Conservation (phyloP, 2,888 invertebrate species). For the Sthenelais limicola region DNA sequence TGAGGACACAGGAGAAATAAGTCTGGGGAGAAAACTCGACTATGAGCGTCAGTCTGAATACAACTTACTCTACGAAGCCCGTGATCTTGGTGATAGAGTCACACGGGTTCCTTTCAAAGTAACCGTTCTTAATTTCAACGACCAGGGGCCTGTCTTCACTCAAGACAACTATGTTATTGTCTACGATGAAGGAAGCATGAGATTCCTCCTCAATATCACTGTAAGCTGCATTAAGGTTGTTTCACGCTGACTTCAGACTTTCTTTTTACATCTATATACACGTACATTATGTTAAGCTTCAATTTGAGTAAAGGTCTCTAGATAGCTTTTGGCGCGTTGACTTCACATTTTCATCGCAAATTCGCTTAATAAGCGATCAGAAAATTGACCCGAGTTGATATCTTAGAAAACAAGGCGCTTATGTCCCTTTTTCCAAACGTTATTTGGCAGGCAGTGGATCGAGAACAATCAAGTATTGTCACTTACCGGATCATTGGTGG, state of each 20-base stretch:
- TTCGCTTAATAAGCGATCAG: too few relatives aligned
- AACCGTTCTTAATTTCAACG: constrained; percentile 53
- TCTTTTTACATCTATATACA: too few relatives aligned
- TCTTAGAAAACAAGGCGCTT: too few relatives aligned
- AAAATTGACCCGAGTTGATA: too few relatives aligned
- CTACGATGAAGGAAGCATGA: constrained; percentile 47
- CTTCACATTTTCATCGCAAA: too few relatives aligned
- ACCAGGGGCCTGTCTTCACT: constrained; percentile 51
- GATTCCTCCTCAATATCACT: constrained; percentile 41
- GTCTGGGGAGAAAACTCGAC: constrained; percentile 88
- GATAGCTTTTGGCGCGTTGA: too few relatives aligned
- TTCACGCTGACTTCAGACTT: too few relatives aligned
- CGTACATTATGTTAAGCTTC: too few relatives aligned
- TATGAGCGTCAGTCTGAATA: constrained; percentile 53
- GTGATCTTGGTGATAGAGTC: constrained; percentile 40
- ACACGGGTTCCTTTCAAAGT: constrained; percentile 48
- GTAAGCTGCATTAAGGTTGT: constrained; percentile 25
- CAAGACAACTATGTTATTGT: constrained; percentile 46
- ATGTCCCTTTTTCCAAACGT: too few relatives aligned
- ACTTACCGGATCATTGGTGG: constrained; percentile 35
- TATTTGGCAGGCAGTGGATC: constrained; percentile 34
- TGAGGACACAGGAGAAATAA: constrained; percentile 83
- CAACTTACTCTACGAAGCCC: constrained; percentile 46
- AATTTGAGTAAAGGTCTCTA: too few relatives aligned
- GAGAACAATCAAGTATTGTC: constrained; percentile 11